phyloP scores from a whole-genome alignment of 2,888 invertebrate species.

The Steinernema hermaphroditum region DNA sequence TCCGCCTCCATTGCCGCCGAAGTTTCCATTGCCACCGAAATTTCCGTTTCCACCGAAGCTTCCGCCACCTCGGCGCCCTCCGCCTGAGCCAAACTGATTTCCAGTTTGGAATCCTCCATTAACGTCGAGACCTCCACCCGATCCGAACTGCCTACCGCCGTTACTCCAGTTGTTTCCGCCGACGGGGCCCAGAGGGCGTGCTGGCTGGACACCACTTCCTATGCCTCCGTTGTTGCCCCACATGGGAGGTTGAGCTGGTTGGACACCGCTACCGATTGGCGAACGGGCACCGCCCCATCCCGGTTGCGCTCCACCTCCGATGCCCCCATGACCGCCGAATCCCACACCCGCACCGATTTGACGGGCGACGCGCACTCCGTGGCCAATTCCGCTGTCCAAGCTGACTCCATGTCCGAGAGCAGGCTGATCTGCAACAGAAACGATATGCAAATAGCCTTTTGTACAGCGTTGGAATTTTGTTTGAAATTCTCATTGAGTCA shows the following conservation, averaged over 20 bases:
- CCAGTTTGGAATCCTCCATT: background rate
- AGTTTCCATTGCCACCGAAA: background rate
- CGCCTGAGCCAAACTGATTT: background rate
- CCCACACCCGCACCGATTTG: slow-evolving; percentile 25
- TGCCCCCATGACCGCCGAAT: slow-evolving; percentile 5
- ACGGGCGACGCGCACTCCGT: slow-evolving; percentile 13
- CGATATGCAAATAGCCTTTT: no score
- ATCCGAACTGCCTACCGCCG: background rate
- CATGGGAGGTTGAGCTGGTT: no score
- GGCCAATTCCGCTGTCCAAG: slow-evolving; percentile 7
- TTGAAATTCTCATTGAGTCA: no score
- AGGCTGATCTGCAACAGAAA: no score
- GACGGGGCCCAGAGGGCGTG: background rate
- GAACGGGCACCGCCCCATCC: background rate
- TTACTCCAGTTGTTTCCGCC: background rate
- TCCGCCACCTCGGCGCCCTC: background rate
- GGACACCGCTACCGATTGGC: background rate
- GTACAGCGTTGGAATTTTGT: no score
- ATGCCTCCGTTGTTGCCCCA: background rate
- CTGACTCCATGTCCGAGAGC: no score
- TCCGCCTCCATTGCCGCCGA: background rate
- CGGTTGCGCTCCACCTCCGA: background rate
- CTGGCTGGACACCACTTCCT: background rate
- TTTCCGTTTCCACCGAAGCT: background rate
- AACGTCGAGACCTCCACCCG: background rate